These are phyloP conservation scores for Argyrosomus japonicus DNA, from an alignment of 2,113 vertebrate genomes.

Conservation along the genomic window DNA sequence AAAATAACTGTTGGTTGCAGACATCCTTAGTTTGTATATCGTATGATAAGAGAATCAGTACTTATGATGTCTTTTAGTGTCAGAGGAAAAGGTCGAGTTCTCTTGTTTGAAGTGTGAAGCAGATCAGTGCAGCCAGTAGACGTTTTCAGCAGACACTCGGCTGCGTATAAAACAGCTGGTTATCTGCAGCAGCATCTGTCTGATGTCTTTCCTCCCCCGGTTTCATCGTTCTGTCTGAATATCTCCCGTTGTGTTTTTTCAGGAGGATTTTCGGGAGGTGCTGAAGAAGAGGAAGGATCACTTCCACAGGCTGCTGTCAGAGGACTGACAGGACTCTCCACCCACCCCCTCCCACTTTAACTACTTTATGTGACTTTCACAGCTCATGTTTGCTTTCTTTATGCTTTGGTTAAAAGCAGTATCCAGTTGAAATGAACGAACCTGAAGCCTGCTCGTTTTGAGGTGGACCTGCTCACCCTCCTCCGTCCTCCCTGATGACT, in stretches of 20 bases:
- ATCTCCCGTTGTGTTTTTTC: conserved; percentile 63
- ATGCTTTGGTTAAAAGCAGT: conserved; percentile 50
- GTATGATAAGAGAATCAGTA: background rate
- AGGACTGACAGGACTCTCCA: conserved; percentile 64
- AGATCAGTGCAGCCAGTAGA: background rate
- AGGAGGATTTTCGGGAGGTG: conserved; percentile 83
- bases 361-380: conserved; percentile 38
- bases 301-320: conserved; percentile 73
- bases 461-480: conserved; percentile 12
- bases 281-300: conserved; percentile 82
- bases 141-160: background rate
- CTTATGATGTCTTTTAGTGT: background rate
- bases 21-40: background rate
- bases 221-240: conserved; percentile 15
- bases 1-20: background rate
- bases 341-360: background rate
- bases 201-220: conserved; percentile 35
- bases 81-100: no score
- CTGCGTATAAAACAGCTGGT: conserved; percentile 26
- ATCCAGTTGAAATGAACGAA: conserved; percentile 1
- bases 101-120: background rate
- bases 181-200: conserved; percentile 65
- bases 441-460: background rate
- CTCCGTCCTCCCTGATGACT: conserved; percentile 13
- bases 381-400: conserved; percentile 17